Conservation (phyloP, 1,140 invertebrate genomes). For the Maconellicoccus hirsutus region DNA sequence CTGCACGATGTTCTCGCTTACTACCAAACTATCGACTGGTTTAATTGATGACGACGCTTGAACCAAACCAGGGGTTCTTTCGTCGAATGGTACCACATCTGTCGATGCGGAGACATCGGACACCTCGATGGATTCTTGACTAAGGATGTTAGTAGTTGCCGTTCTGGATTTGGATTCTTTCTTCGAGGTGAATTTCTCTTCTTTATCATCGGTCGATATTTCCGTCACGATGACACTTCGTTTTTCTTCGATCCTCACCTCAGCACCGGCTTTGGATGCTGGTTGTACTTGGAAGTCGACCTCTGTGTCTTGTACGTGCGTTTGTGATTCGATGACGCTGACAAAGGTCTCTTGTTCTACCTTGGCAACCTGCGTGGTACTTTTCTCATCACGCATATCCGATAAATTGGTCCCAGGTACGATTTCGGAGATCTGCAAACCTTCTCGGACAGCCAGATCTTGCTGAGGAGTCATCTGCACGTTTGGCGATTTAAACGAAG, state of each 20-base stretch:
- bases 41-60: background rate
- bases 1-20: background rate
- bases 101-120: background rate
- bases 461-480: background rate
- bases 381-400: background rate
- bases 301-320: background rate
- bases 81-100: background rate
- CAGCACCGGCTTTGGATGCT: conserved; percentile 23
- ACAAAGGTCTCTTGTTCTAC: conserved; percentile 1
- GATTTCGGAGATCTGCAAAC: background rate
- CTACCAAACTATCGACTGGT: background rate
- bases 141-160: conserved; percentile 31
- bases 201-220: conserved; percentile 34
- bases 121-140: background rate
- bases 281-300: background rate
- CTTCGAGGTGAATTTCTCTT: conserved; percentile 32
- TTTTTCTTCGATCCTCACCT: conserved; percentile 27
- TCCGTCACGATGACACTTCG: conserved; percentile 33
- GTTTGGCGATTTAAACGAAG: background rate
- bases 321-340: background rate
- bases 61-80: background rate
- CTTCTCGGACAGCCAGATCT: background rate
- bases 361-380: background rate
- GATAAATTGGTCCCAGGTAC: background rate
- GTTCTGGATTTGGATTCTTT: conserved; percentile 31